Conservation (phyloP, 2,113 vertebrate genomes). For the Lathamus discolor region DNA sequence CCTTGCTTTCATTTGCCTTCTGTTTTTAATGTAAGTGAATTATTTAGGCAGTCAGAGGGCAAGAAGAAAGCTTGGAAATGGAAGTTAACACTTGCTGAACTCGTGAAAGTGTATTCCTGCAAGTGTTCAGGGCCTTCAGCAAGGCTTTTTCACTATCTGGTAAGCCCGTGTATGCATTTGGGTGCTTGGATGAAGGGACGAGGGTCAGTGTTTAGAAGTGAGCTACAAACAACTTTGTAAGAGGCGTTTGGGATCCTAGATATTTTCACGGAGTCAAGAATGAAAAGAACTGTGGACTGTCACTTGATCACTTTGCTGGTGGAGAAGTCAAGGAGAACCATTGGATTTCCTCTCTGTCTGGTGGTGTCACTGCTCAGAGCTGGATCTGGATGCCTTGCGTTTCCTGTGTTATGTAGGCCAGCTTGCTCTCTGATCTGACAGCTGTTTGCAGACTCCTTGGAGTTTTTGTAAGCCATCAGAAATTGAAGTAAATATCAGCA, state of each 20-base stretch:
- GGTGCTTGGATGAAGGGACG: background rate
- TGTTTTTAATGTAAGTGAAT: background rate
- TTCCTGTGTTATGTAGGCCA: rapidly evolving
- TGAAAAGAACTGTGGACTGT: background rate
- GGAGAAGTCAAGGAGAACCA: background rate
- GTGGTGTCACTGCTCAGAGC: background rate
- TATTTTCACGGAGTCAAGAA: background rate
- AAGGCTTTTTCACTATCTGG: background rate
- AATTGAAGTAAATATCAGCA: background rate
- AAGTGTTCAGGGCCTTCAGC: background rate
- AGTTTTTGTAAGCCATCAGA: background rate
- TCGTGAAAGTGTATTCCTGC: background rate
- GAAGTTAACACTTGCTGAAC: background rate
- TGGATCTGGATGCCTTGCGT: background rate
- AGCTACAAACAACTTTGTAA: background rate
- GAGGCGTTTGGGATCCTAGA: background rate
- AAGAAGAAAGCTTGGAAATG: background rate
- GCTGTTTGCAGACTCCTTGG: background rate
- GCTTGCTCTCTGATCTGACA: background rate
- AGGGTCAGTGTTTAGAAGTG: background rate
- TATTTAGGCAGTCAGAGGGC: background rate
- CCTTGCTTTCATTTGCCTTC: background rate
- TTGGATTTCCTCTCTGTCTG: background rate
- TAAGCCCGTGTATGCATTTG: background rate
- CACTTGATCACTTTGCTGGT: background rate